phyloP scores from a whole-genome alignment of 2,797 vertebrate genomes.

The Cuniculus paca region DNA sequence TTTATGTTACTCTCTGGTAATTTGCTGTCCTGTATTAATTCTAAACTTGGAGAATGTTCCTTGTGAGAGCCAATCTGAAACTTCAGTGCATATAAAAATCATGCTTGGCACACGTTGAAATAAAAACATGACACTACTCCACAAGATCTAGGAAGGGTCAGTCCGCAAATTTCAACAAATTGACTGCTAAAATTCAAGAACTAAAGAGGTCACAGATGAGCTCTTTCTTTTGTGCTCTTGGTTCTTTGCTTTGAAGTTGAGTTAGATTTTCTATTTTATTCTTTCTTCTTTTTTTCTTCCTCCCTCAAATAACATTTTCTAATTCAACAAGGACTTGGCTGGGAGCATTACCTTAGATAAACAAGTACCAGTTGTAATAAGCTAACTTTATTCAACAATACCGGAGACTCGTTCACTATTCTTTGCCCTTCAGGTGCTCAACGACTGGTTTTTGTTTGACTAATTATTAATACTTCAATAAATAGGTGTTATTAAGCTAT shows the following conservation, averaged over 20 bases:
- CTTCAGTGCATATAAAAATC: not conserved
- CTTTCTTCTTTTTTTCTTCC: not conserved
- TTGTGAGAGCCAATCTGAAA: not conserved
- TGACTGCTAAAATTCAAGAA: not conserved
- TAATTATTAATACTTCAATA: not conserved
- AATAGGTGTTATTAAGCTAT: not conserved
- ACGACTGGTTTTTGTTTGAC: conserved; percentile 4
- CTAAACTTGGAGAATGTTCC: not conserved
- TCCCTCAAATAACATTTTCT: not conserved
- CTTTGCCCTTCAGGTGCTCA: conserved; percentile 4
- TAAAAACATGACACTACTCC: not conserved
- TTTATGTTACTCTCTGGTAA: not conserved
- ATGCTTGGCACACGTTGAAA: not conserved
- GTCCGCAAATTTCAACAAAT: not conserved
- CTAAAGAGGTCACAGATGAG: not conserved
- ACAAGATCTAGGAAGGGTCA: not conserved
- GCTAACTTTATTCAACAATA: not conserved
- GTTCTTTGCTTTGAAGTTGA: not conserved
- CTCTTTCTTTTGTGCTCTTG: not conserved
- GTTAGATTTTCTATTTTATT: not conserved
- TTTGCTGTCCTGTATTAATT: conserved; percentile 39
- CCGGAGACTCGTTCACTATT: not conserved
- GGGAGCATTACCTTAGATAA: not conserved
- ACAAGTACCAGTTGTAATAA: not conserved
- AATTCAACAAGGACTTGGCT: not conserved